These are phyloP conservation scores for Manduca sexta DNA, from an alignment of 1,140 invertebrate genomes.

Conservation along the genomic window DNA sequence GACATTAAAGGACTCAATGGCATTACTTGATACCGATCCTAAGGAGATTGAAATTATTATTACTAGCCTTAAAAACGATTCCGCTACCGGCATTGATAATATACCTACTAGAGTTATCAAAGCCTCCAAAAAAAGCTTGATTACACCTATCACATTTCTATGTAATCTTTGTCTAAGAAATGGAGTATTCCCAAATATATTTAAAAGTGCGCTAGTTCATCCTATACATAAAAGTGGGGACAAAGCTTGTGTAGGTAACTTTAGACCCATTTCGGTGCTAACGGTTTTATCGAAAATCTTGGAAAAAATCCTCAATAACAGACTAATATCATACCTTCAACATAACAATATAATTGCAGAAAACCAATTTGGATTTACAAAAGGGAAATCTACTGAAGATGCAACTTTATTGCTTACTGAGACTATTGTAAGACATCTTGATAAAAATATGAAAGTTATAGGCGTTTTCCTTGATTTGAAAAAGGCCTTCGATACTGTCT, in stretches of 20 bases:
- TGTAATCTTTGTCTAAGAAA: slow-evolving; percentile 6
- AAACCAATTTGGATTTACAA: not conserved
- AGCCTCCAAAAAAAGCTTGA: slow-evolving; percentile 1
- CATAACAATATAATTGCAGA: not conserved
- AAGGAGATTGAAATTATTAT: slow-evolving; percentile 10
- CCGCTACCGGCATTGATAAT: slow-evolving; percentile 15
- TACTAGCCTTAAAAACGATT: slow-evolving; percentile 8
- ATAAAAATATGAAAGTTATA: not conserved
- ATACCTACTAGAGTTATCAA: slow-evolving; percentile 7
- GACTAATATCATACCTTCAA: not conserved
- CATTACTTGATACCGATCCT: slow-evolving; percentile 13
- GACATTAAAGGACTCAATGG: slow-evolving; percentile 11
- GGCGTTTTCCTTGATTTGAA: not conserved
- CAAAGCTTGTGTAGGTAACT: slow-evolving; percentile 8
- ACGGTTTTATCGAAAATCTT: slow-evolving; percentile 10
- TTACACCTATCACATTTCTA: slow-evolving; percentile 8
- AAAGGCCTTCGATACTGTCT: not conserved
- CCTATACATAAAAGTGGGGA: slow-evolving; percentile 15
- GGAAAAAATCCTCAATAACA: slow-evolving; percentile 11
- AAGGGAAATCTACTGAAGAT: not conserved
- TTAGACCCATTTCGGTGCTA: slow-evolving; percentile 11
- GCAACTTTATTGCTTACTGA: not conserved
- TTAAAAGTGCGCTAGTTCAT: slow-evolving; percentile 11
- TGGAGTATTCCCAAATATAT: slow-evolving; percentile 6
- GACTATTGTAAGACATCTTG: not conserved